These are phyloP conservation scores for Aphelinus atriplicis DNA, from an alignment of 1,140 invertebrate species.

Conservation along the genomic window DNA sequence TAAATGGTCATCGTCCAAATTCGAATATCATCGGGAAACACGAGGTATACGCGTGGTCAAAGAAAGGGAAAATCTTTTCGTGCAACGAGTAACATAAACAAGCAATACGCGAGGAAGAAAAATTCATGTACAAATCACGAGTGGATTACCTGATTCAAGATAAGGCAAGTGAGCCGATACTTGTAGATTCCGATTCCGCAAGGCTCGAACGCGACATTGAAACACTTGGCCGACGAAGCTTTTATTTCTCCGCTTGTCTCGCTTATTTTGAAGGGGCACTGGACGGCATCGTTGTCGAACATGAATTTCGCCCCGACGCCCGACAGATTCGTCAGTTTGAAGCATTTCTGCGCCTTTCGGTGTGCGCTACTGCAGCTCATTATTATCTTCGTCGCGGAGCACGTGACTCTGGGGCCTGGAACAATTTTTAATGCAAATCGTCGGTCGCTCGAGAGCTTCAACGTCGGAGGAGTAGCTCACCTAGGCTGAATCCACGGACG, in stretches of 20 bases:
- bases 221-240: slow-evolving; percentile 42
- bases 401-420: slow-evolving; percentile 15
- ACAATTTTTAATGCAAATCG: neutral
- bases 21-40: neutral
- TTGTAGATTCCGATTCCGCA: slow-evolving; percentile 40
- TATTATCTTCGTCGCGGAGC: slow-evolving; percentile 2
- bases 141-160: slow-evolving; percentile 50
- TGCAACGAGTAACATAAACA: no score
- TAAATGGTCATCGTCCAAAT: no score
- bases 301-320: slow-evolving; percentile 47
- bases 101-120: no score
- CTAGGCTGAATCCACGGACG: slow-evolving; percentile 43
- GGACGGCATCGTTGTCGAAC: slow-evolving; percentile 49
- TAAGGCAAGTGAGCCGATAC: slow-evolving; percentile 47
- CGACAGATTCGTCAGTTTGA: slow-evolving; percentile 51
- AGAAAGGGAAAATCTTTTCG: no score
- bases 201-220: slow-evolving; percentile 49
- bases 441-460: neutral
- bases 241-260: slow-evolving; percentile 43
- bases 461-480: slow-evolving; percentile 36
- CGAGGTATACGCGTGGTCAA: no score
- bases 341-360: neutral
- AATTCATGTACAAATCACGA: neutral
- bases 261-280: slow-evolving; percentile 48
- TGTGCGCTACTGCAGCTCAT: neutral